These are phyloP conservation scores for Aythya baeri DNA, from an alignment of 2,113 vertebrate species.

Conservation along the genomic window DNA sequence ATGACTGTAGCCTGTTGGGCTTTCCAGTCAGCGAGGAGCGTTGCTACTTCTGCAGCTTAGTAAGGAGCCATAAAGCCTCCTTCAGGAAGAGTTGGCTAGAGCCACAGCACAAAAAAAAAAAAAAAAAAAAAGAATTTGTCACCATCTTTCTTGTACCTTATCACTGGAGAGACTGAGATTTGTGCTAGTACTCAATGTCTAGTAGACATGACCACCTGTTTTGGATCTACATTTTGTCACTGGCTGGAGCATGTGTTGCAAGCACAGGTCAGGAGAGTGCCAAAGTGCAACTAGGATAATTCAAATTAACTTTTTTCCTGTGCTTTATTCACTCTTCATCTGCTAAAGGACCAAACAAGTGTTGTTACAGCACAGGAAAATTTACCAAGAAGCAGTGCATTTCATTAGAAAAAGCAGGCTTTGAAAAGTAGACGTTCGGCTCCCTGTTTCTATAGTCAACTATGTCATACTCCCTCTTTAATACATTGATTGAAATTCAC, in stretches of 20 bases:
- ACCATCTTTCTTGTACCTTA: neutral
- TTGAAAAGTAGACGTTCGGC: neutral
- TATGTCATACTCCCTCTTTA: neutral
- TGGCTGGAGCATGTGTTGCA: neutral
- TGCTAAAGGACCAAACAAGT: neutral
- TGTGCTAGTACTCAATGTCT: neutral
- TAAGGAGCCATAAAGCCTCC: neutral
- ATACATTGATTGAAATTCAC: neutral
- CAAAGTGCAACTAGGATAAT: neutral
- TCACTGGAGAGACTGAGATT: neutral
- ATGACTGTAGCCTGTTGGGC: neutral
- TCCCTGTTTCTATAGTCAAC: neutral
- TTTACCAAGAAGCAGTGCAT: neutral
- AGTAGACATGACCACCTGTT: neutral
- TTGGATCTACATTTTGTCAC: neutral
- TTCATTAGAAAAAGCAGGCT: neutral
- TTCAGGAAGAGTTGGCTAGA: neutral
- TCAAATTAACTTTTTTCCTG: neutral
- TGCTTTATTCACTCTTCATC: neutral
- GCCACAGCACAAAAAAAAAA: neutral
- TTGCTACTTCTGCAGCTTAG: neutral
- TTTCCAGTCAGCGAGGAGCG: neutral
- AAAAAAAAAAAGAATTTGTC: neutral
- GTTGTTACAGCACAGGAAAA: neutral
- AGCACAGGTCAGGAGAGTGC: neutral